A percentile compares a stretch with the other conserved stretches of the same genome.
phyloP scores from a whole-genome alignment of 2,113 vertebrate species.

The Ptilorrhoa leucosticta region DNA sequence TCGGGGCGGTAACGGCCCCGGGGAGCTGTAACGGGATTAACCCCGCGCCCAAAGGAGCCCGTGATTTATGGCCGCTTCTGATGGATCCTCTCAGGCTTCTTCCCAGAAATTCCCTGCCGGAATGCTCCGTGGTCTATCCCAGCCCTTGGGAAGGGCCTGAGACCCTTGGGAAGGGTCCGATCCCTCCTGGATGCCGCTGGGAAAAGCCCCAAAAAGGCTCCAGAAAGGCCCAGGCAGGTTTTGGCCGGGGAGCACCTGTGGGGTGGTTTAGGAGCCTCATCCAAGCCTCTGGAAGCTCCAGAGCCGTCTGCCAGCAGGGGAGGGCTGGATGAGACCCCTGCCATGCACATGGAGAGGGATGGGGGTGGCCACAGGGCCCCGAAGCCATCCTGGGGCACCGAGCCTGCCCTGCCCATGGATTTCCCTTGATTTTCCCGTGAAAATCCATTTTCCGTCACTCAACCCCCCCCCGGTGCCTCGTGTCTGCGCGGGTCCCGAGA shows the following conservation, averaged over 20 bases:
- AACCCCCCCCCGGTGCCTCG: fast-evolving
- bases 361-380: neutral
- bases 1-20: neutral
- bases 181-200: fast-evolving
- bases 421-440: neutral
- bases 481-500: neutral
- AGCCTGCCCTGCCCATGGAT: neutral
- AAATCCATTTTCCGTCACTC: fast-evolving
- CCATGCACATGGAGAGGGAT: fast-evolving
- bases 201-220: neutral
- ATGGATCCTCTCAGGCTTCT: neutral
- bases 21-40: neutral
- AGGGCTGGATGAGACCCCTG: fast-evolving
- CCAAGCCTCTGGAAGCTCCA: neutral
- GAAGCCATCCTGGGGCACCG: neutral
- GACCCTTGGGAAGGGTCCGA: neutral
- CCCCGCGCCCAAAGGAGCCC: neutral
- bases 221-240: neutral
- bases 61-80: neutral
- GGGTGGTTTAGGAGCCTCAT: neutral
- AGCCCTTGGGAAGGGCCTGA: fast-evolving
- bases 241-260: fast-evolving
- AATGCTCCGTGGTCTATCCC: fast-evolving
- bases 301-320: neutral
- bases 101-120: neutral